Conservation (phyloP, 2,797 vertebrate species). For the Tragopan temminckii region DNA sequence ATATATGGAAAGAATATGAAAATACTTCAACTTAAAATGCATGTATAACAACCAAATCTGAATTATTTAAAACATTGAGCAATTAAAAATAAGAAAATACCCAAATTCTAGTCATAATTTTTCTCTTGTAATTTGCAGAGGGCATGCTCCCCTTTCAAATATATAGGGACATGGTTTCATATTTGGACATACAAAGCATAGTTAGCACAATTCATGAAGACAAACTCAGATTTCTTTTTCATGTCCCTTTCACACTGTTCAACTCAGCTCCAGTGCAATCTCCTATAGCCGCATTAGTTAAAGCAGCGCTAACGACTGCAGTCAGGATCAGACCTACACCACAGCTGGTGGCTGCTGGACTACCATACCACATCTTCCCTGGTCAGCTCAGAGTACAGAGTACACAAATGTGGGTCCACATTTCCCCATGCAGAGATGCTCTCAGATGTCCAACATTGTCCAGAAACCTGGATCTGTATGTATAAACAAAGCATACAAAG, state of each 20-base stretch:
- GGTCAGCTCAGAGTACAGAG: neutral
- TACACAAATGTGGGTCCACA: neutral
- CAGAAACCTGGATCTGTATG: neutral
- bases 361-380: neutral
- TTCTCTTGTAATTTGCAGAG: neutral
- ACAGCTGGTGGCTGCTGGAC: no score
- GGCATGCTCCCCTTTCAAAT: neutral
- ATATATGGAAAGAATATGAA: neutral
- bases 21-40: neutral
- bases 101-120: neutral
- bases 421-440: neutral
- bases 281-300: neutral
- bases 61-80: neutral
- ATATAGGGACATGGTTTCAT: fast-evolving
- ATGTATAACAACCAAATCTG: neutral
- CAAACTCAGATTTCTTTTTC: neutral
- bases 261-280: neutral
- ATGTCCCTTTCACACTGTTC: neutral
- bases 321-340: neutral
- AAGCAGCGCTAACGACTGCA: neutral
- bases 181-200: neutral
- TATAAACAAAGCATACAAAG: neutral
- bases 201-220: neutral
- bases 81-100: neutral
- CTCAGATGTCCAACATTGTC: neutral